Evolutionary conservation across 2,888 invertebrate genomes (phyloP).

Genomic region (Leptura quadrifasciata): DNA sequence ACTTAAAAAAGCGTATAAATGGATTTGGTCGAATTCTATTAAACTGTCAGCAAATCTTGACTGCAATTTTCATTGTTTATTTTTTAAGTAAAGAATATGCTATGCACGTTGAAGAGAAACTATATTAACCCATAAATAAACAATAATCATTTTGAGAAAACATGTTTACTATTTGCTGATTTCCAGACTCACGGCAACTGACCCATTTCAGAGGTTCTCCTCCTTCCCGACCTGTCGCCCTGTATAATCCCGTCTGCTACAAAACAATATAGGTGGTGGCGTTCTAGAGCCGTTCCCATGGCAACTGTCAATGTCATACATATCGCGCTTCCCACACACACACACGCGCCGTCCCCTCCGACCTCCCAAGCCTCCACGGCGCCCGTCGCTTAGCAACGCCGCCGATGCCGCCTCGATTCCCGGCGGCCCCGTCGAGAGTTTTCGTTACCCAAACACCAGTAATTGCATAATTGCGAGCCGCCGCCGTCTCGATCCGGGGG

Average conservation of each 20-base stretch:
- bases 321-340: constrained; percentile 64
- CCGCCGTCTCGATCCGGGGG: constrained; percentile 54
- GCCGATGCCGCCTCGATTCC: constrained; percentile 37
- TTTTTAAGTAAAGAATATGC: no score
- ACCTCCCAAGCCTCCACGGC: constrained; percentile 54
- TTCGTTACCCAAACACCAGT: constrained; percentile 64
- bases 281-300: constrained; percentile 61
- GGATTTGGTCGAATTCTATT: no score
- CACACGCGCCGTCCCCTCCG: constrained; percentile 62
- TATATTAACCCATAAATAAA: no score
- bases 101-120: no score
- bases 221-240: constrained; percentile 24
- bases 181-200: background rate
- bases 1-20: no score
- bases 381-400: constrained; percentile 39
- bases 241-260: constrained; percentile 37
- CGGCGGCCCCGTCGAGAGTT: constrained; percentile 59
- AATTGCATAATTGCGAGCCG: constrained; percentile 62
- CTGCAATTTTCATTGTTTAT: no score
- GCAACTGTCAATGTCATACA: constrained; percentile 66
- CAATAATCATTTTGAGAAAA: no score
- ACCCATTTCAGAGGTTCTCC: constrained; percentile 1
- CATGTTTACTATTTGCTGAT: no score
- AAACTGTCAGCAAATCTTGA: no score
- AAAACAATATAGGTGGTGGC: constrained; percentile 62